Evolutionary conservation across 2,797 vertebrate genomes (phyloP), one percentile per base, ranked within the genome.

Genomic region (Hephaestus fuliginosus): DNA sequence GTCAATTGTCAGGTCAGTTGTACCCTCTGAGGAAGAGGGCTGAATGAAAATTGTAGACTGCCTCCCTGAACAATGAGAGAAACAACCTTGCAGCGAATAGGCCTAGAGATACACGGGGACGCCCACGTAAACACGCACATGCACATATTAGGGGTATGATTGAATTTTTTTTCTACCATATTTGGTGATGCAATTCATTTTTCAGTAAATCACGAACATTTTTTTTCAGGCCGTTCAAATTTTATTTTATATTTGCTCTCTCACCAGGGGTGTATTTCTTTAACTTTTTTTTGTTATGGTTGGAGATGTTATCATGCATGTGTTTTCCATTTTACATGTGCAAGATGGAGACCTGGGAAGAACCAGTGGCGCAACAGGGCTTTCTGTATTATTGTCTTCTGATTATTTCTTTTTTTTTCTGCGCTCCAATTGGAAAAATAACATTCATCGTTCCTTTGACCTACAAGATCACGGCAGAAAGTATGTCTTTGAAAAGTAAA

Each of bases 401-500:
- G 89, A 94, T 94, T 94, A 93, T 93, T 94, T 94, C 20, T 64
- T 89, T 87, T 89, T 88, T 89, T 77, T 71, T 65, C 88, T 81
- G 7, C 76, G 14, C 86, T 92, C 79, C 84, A 93, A 91, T 92
- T 93, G 78, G 69, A 90, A 89, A 90, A 92, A 92, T 84, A 93
- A 86, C 91, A 92, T 94, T 91, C 82, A 94, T 95, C 86, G 79
- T 92, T 93, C 89, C 75, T 94, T 95, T 95, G 93, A 95, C 95
- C 95, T 88, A 70, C 67, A 80, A 93, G 94, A 95, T 95, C 94
- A 95, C 72, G 89, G 89, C 86, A 94, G 92, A 94, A 92, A 94
- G 90, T 88, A 86, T 83, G 91, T 89, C 94, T 96, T 95, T 96
- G 94, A 96, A 96, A 94, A 94, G 88, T 95, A 94, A 95, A 96